phyloP scores from a whole-genome alignment of 2,888 invertebrate species.

The Heliconius hortense region DNA sequence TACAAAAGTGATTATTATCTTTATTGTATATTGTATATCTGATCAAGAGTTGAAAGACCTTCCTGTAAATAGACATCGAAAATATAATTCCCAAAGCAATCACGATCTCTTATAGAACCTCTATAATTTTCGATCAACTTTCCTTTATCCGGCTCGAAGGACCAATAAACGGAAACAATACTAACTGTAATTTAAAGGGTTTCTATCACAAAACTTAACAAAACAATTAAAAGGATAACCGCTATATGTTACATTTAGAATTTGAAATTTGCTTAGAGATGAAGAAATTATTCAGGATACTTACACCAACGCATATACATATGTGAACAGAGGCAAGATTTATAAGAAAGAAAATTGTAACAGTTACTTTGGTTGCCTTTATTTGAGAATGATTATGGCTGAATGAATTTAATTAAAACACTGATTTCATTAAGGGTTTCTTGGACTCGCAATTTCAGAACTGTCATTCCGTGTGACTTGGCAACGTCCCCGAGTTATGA shows the following conservation, averaged over 20 bases:
- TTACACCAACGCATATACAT: slow-evolving; percentile 31
- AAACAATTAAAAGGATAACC: slow-evolving; percentile 33
- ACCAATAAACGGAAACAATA: slow-evolving; percentile 39
- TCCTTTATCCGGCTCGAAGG: slow-evolving; percentile 33
- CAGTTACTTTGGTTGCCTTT: slow-evolving; percentile 33
- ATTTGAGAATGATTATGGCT: slow-evolving; percentile 31
- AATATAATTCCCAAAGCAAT: slow-evolving; percentile 27
- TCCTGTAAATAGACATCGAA: slow-evolving; percentile 3
- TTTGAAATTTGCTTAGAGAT: slow-evolving; percentile 25
- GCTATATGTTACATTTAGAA: slow-evolving; percentile 28
- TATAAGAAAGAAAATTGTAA: slow-evolving; percentile 38
- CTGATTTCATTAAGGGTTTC: slow-evolving; percentile 36
- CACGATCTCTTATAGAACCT: slow-evolving; percentile 24
- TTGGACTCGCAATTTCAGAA: slow-evolving; percentile 30
- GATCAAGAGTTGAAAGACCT: neutral
- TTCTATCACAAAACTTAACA: slow-evolving; percentile 27
- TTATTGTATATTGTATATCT: neutral
- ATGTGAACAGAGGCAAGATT: slow-evolving; percentile 24
- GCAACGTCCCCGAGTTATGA: slow-evolving; percentile 26
- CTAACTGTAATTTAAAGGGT: slow-evolving; percentile 36
- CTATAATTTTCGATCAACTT: slow-evolving; percentile 34
- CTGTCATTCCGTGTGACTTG: slow-evolving; percentile 35
- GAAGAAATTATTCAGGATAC: slow-evolving; percentile 31
- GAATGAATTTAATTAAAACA: slow-evolving; percentile 43
- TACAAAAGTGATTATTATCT: neutral